These are phyloP conservation scores for Pterocles burchelli DNA, from an alignment of 2,113 vertebrate species.

Conservation along the genomic window DNA sequence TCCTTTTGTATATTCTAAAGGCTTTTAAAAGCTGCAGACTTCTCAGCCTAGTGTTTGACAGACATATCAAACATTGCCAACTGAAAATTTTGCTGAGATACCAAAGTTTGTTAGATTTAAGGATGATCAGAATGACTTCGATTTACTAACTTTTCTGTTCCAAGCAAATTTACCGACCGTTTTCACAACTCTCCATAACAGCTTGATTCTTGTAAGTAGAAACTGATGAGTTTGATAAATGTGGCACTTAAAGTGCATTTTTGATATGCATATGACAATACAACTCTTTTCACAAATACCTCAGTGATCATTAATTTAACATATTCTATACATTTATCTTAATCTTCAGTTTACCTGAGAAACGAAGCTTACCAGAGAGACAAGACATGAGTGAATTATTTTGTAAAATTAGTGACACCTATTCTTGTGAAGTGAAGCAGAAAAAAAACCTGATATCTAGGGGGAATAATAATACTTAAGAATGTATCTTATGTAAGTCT, in stretches of 20 bases:
- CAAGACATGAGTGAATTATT: not conserved
- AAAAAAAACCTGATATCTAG: not conserved
- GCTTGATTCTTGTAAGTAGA: not conserved
- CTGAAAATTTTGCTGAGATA: not conserved
- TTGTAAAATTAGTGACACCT: not conserved
- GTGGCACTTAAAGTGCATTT: not conserved
- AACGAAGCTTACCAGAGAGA: not conserved
- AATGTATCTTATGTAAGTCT: not conserved
- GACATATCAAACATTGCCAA: not conserved
- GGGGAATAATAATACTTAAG: not conserved
- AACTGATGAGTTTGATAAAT: not conserved
- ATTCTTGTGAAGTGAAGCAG: not conserved
- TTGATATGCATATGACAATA: not conserved
- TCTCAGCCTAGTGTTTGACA: not conserved
- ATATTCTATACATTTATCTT: not conserved
- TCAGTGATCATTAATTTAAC: not conserved
- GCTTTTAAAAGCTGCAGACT: not conserved
- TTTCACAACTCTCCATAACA: not conserved
- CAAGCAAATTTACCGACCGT: not conserved
- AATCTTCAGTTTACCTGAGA: not conserved
- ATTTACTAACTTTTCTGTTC: not conserved
- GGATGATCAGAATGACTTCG: not conserved
- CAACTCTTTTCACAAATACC: not conserved
- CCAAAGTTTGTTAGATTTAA: not conserved
- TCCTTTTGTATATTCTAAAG: not conserved